Conservation (phyloP, 2,113 vertebrate species). For the Rhizomys pruinosus region DNA sequence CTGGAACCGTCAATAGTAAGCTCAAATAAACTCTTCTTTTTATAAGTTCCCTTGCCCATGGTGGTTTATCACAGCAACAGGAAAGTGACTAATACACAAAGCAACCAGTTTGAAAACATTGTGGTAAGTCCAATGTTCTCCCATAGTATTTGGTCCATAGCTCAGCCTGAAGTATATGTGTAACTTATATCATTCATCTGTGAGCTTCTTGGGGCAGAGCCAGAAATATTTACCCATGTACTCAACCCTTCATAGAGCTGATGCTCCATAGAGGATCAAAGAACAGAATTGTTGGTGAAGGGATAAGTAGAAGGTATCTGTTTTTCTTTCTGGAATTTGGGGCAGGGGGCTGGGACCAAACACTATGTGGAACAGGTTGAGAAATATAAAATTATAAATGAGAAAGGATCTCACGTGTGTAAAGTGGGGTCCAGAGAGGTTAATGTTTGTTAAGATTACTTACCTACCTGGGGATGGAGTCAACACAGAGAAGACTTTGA, state of each 20-base stretch:
- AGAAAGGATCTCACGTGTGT: slow-evolving; percentile 1
- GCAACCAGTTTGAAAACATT: background rate
- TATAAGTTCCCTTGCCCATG: too few relatives aligned
- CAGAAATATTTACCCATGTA: background rate
- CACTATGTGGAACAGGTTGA: background rate
- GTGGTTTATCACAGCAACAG: too few relatives aligned
- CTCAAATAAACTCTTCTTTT: too few relatives aligned
- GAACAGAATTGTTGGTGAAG: background rate
- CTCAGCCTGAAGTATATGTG: background rate
- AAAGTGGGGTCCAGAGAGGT: background rate
- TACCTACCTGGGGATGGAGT: background rate
- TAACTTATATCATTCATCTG: background rate
- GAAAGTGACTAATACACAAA: too few relatives aligned
- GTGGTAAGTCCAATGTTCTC: background rate
- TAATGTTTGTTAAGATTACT: background rate
- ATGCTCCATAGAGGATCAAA: background rate
- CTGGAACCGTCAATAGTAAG: too few relatives aligned
- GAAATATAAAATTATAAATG: background rate
- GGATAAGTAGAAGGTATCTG: background rate
- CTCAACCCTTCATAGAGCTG: background rate
- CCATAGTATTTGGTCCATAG: background rate
- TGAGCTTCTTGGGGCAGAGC: background rate
- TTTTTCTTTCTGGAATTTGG: slow-evolving; percentile 14
- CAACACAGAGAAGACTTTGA: background rate
- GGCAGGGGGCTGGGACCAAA: background rate